Percentiles rank a stretch among this genome's conserved stretches.
Conservation (phyloP, 2,888 invertebrate genomes). For the Eupithecia subumbrata region DNA sequence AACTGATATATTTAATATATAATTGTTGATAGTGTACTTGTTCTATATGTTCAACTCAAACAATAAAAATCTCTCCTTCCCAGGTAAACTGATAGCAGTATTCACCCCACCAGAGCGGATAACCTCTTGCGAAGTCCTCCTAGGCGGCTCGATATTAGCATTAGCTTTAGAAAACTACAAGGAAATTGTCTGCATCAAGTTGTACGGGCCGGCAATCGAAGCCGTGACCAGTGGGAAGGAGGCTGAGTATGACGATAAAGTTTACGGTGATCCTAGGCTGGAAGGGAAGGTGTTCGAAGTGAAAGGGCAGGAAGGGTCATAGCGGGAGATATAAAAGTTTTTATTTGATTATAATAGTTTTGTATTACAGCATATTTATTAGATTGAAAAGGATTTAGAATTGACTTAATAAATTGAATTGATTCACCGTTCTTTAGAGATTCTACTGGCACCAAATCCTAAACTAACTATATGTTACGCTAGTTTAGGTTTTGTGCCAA, state of each 20-base stretch:
- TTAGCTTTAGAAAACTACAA: constrained; percentile 87
- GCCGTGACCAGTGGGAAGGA: constrained; percentile 67
- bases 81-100: constrained; percentile 90
- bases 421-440: neutral
- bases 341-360: neutral
- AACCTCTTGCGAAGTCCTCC: constrained; percentile 90
- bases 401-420: neutral
- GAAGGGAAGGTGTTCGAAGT: constrained; percentile 81
- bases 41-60: too few relatives aligned
- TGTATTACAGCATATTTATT: neutral
- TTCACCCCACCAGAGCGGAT: constrained; percentile 90
- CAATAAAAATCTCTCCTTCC: neutral
- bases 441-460: neutral
- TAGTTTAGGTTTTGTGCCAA: neutral
- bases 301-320: constrained; percentile 74
- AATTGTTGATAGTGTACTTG: too few relatives aligned
- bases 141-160: constrained; percentile 88
- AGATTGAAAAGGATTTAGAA: neutral
- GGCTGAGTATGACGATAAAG: constrained; percentile 83
- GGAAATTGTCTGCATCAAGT: constrained; percentile 86
- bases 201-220: constrained; percentile 74
- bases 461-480: neutral
- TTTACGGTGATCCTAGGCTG: constrained; percentile 64
- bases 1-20: too few relatives aligned
- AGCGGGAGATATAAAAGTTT: constrained; percentile 33